phyloP scores from a whole-genome alignment of 2,797 vertebrate genomes.

The Silurus aristotelis region DNA sequence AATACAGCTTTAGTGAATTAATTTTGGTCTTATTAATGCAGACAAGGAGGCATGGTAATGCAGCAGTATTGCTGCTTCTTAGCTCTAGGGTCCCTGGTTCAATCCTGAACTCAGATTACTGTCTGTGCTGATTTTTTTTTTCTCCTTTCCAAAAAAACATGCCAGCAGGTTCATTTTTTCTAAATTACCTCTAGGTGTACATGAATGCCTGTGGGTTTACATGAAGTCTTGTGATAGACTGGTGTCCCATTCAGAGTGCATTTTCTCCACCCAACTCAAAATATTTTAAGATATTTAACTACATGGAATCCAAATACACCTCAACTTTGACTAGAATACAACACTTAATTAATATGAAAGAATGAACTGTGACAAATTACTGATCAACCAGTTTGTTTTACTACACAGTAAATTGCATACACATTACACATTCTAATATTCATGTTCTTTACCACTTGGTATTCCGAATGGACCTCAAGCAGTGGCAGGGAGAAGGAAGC shows the following conservation, averaged over 20 bases:
- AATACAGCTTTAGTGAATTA: neutral
- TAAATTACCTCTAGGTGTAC: neutral
- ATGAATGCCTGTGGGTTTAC: neutral
- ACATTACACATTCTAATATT: neutral
- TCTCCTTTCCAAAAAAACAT: neutral
- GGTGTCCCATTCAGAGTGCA: neutral
- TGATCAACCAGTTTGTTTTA: neutral
- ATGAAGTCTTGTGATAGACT: neutral
- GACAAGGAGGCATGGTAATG: neutral
- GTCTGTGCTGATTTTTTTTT: neutral
- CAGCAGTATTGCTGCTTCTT: neutral
- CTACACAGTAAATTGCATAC: neutral
- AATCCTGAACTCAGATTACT: neutral
- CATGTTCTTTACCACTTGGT: constrained; percentile 9
- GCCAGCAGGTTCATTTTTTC: neutral
- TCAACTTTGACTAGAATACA: neutral
- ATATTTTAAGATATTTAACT: neutral
- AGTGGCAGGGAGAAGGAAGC: neutral
- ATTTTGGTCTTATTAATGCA: neutral
- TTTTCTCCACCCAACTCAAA: too few relatives aligned
- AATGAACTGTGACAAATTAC: constrained; percentile 4
- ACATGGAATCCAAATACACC: neutral
- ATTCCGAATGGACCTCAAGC: constrained; percentile 3
- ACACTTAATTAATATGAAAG: neutral
- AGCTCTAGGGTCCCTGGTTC: neutral